These are phyloP conservation scores for Scomberomorus guttatus DNA, from an alignment of 2,797 vertebrate species.

Conservation along the genomic window DNA sequence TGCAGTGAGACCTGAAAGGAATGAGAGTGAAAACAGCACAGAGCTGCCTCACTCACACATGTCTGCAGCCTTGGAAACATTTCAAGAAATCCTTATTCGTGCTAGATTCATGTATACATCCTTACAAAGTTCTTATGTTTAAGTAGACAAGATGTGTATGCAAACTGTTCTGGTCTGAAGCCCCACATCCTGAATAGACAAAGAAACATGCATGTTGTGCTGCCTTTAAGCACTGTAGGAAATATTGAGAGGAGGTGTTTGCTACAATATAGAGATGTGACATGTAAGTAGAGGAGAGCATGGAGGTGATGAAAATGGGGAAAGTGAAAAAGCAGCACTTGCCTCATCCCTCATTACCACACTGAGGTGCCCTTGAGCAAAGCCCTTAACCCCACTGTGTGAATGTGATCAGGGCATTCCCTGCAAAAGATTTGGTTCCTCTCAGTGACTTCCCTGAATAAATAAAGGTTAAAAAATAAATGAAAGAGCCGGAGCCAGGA, in stretches of 20 bases:
- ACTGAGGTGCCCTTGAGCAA: no score
- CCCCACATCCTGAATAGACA: constrained; percentile 14
- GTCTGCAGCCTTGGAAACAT: constrained; percentile 72
- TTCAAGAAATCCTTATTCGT: constrained; percentile 47
- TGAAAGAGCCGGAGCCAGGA: no score
- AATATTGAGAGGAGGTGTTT: constrained; percentile 23
- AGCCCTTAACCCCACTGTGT: no score
- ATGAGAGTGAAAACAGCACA: constrained; percentile 38
- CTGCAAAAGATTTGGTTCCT: no score
- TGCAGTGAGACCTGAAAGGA: constrained; percentile 53
- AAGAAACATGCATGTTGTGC: not conserved
- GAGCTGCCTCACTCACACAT: constrained; percentile 60
- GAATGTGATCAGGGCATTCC: no score
- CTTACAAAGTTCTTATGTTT: constrained; percentile 36
- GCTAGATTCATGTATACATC: constrained; percentile 45
- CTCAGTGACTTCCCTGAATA: no score
- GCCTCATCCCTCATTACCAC: no score
- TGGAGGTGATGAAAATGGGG: not conserved
- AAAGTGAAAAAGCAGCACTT: no score
- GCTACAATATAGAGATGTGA: not conserved
- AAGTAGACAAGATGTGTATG: not conserved
- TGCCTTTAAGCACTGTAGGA: constrained; percentile 16
- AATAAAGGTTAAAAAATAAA: no score
- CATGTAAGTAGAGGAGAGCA: not conserved
- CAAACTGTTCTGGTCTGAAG: constrained; percentile 9